Evolutionary conservation across 2,113 vertebrate genomes (phyloP), one percentile per base, ranked within the genome.

Genomic region (Thomomys bottae): DNA sequence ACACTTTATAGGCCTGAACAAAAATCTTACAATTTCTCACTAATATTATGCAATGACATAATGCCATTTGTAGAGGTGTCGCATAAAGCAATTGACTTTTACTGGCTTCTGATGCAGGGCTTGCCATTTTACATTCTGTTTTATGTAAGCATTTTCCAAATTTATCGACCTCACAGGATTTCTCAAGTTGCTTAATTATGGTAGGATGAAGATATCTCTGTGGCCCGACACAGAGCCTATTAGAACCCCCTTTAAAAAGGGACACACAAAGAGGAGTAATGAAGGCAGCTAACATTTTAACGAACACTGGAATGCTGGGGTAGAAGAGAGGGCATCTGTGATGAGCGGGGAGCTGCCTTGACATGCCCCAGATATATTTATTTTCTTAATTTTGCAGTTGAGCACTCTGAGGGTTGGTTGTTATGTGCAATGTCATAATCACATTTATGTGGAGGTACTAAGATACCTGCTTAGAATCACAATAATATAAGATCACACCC

Each of bases 11-110:
- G 95, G 90, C 94, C 90, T 97, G 97, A 96, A 98, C 96, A 95
- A 98, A 98, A 98, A 98, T 96, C 97, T 97, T 97, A 97, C 96
- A 85, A 90, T 97, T 98, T 97, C 97, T 97, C 97, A 94, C 97
- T 98, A 98, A 98, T 97, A 98, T 98, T 98, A 98, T 97, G 94
- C 97, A 98, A 97, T 98, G 98, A 98, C 97, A 98, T 98, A 98
- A 98, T 97, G 97, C 97, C 97, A 98, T 98, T 98, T 98, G 97
- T 97, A 94, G 97, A 98, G 97, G 97, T 98, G 98, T 97, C 72
- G 18, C 63, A 76, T 96, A 98, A 97, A 97, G 97, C 96, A 96
- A 97, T 97, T 97, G 98, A 98, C 98, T 98, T 98, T 98, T 98
- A 98, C 97, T 97, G 97, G 98, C 97, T 98, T 97, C 97, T 98